Percentiles rank a stretch among this genome's conserved stretches.
phyloP scores from a whole-genome alignment of 2,888 invertebrate genomes.

The Spodoptera littoralis region DNA sequence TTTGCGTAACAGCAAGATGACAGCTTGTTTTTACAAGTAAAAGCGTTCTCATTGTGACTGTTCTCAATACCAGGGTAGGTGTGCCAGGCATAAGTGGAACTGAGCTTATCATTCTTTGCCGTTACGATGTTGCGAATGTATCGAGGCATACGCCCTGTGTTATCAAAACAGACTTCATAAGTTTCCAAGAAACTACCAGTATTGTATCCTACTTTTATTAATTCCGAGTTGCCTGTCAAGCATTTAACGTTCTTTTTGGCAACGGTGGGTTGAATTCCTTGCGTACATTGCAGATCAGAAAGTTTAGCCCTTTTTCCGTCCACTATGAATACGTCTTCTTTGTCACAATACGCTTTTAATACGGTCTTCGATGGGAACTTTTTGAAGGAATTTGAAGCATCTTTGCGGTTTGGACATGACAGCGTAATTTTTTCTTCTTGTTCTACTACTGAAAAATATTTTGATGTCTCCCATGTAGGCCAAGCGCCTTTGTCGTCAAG shows the following conservation, averaged over 20 bases:
- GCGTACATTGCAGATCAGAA: slow-evolving; percentile 47
- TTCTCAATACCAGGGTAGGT: slow-evolving; percentile 29
- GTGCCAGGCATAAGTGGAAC: slow-evolving; percentile 30
- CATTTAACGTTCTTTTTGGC: slow-evolving; percentile 40
- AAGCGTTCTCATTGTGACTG: slow-evolving; percentile 13
- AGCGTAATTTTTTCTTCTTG: slow-evolving; percentile 34
- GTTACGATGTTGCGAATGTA: slow-evolving; percentile 36
- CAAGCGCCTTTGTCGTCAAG: slow-evolving; percentile 34
- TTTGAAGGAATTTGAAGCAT: slow-evolving; percentile 37
- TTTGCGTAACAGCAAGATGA: slow-evolving; percentile 54
- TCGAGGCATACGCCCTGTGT: slow-evolving; percentile 40
- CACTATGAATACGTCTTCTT: slow-evolving; percentile 41
- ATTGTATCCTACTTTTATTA: slow-evolving; percentile 53
- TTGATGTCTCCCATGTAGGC: slow-evolving; percentile 25
- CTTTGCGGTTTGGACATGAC: slow-evolving; percentile 38
- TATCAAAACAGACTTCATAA: slow-evolving; percentile 55
- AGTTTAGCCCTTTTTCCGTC: slow-evolving; percentile 36
- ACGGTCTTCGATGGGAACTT: slow-evolving; percentile 29
- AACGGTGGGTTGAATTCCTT: slow-evolving; percentile 34
- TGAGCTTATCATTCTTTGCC: slow-evolving; percentile 6
- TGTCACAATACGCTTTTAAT: slow-evolving; percentile 43
- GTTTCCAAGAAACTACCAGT: slow-evolving; percentile 40
- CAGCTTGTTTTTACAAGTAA: slow-evolving; percentile 32
- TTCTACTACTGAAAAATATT: slow-evolving; percentile 25
- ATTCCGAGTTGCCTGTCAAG: slow-evolving; percentile 40